A percentile compares a stretch with the other conserved stretches of the same genome.
Evolutionary conservation across 35 echinoderm and acorn worm species (phyloP).

Genomic region (Apostichopus parvimensis): DNA sequence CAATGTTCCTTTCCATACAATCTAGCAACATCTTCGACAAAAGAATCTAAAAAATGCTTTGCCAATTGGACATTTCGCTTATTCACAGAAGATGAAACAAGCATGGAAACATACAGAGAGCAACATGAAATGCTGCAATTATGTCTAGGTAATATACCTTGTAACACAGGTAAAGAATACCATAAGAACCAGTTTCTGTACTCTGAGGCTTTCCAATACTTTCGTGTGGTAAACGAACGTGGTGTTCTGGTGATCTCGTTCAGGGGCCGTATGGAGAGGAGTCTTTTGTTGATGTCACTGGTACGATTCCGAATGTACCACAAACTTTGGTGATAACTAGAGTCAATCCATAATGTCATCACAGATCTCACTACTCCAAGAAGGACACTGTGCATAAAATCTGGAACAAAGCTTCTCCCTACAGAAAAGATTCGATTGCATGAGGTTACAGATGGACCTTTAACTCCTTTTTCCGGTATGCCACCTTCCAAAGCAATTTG

Average conservation of each 20-base stretch:
- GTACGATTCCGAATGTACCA: slow-evolving; percentile 43
- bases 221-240: slow-evolving; percentile 22
- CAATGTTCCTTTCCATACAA: slow-evolving; percentile 59
- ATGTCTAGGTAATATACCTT: slow-evolving; percentile 31
- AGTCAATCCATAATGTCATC: slow-evolving; percentile 8
- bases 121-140: slow-evolving; percentile 45
- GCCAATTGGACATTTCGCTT: slow-evolving; percentile 12
- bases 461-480: slow-evolving; percentile 32
- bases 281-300: slow-evolving; percentile 17
- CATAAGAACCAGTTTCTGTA: slow-evolving; percentile 45
- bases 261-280: background rate
- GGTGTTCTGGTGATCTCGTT: slow-evolving; percentile 45
- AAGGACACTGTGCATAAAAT: slow-evolving; percentile 56
- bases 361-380: slow-evolving; percentile 22
- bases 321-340: background rate
- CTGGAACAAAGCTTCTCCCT: slow-evolving; percentile 8
- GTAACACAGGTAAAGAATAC: slow-evolving; percentile 26
- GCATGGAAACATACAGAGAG: slow-evolving; percentile 8
- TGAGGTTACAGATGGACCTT: background rate
- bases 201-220: slow-evolving; percentile 66
- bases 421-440: background rate
- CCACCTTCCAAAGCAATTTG: slow-evolving; percentile 23
- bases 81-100: slow-evolving; percentile 21
- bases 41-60: slow-evolving; percentile 13
- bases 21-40: slow-evolving; percentile 28